Evolutionary conservation across 2,888 invertebrate species (phyloP), one percentile per base, ranked within the genome.

Genomic region (Watsonalla binaria): DNA sequence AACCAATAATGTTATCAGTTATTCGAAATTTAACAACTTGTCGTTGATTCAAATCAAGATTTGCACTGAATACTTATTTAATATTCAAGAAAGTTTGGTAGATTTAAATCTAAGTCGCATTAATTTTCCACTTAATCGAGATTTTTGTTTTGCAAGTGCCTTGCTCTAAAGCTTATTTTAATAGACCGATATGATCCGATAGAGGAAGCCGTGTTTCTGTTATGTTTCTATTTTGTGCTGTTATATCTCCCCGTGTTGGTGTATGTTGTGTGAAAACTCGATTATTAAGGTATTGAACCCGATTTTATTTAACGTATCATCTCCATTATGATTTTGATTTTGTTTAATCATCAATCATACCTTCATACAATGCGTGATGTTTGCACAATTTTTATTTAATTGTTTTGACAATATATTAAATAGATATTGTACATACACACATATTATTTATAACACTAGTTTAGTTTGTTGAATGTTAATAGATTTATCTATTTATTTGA

Each of bases 391-490:
- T 62, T 51, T 60, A 66, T 54, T 55, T 59, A 57, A 60, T 57
- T 62, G 51, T 51, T 51, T 51, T 37, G 47, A 34, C 51, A 66
- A 63, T 67, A 65, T 65, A 64, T 11, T 11, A 1, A 11, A 8
- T 11, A 11, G 42, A 42, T 11, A 5, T 42, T 42, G 42, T 42
- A 11, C 9, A 8, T 11, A 2, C 9, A 11, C 11, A 42, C 42
- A 7, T 48, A 63, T 56, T 59, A 57, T 67, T 71, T 72, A 77
- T 82, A 78, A 78, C 68, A 69, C 57, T 86, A 85, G 79, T 72
- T 76, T 83, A 85, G 77, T 84, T 42, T 80, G 88, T 89, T 89
- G 86, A 88, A 83, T 82, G 81, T 89, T 88, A 72, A 82, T 85
- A 86, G 84, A 82, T 68, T 66, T 88, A 84, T 84, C 86, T 86